Base-by-base conservation (phyloP, 2,113 vertebrate genomes). In the Seriola rivoliana region DNA sequence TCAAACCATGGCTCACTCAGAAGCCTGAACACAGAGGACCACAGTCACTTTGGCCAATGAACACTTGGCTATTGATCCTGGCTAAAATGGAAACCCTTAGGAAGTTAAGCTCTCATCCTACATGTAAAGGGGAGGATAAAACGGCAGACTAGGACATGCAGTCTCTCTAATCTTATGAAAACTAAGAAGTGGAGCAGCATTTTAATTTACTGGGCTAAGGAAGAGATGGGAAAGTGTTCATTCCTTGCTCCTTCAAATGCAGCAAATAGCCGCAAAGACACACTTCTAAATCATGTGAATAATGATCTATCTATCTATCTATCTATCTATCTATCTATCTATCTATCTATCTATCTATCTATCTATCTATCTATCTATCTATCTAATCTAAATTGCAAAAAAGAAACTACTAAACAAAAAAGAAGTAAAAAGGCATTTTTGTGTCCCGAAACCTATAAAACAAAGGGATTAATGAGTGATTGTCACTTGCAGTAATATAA, bases 11-110 rank as follows among this genome's bases (percentile, higher is more conserved):
- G 50, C 70, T 82, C 50, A 64, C 59, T 80, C 62, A 14, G 48
- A 71, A 79, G 44, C 50, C 75, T 73, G 83, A 85, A 65, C 17
- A 7, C 50, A 29, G 71, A 77, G 73, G 80, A 84, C 88, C 76
- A 67, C 78, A 81, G 86, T 84, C 85, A 86, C 81, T 91, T 80
- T 50, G 82, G 71, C 70, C 79, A 76, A 72, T 58, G 25, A 88
- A 78, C 79, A 88, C 88, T 90, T 82, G 80, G 80, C 88, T 92
- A 90, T 94, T 92, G 91, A 94, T 94, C 84, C 52, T 81, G 75
- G 88, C 89, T 91, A 90, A 92, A 90, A 94, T 84, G 88, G 89
- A 92, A 91, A 88, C 78, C 74, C 92, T 85, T 52, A 82, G 87
- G 85, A 93, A 92, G 88, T 88, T 85, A 88, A 92, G 89, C 86